Conservation (phyloP, 2,113 vertebrate genomes). For the Noturus placidus region DNA sequence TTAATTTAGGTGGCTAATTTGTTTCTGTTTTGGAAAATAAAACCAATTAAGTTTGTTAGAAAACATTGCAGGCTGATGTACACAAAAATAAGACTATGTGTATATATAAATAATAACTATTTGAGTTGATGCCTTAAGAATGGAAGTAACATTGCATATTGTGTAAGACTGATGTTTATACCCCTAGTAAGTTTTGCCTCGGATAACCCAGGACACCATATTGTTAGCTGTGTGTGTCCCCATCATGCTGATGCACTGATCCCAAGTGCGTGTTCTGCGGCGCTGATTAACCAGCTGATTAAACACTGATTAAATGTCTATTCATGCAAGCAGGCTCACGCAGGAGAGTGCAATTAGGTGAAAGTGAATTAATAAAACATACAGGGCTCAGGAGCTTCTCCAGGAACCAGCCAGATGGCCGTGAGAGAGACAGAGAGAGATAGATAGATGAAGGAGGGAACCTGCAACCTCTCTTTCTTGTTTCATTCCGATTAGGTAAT, state of each 20-base stretch:
- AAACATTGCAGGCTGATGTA: not conserved
- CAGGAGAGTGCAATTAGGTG: conserved; percentile 70
- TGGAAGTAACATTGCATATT: not conserved
- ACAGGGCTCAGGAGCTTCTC: conserved; percentile 59
- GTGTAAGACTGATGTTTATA: not conserved
- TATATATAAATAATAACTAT: no score
- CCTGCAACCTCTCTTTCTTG: conserved; percentile 64
- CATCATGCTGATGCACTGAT: conserved; percentile 46
- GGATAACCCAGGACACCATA: not conserved
- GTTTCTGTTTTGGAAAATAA: not conserved
- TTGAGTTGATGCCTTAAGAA: not conserved
- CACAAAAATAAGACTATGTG: not conserved
- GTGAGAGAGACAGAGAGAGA: conserved; percentile 57
- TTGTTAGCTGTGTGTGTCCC: not conserved
- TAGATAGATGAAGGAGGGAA: conserved; percentile 51
- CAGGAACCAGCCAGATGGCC: conserved; percentile 70
- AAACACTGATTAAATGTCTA: conserved; percentile 76
- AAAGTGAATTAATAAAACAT: conserved; percentile 75
- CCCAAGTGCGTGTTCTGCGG: conserved; percentile 27
- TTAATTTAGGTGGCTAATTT: not conserved
- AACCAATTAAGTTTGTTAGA: not conserved
- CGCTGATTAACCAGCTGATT: conserved; percentile 54
- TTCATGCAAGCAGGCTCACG: conserved; percentile 66
- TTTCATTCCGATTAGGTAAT: conserved; percentile 73
- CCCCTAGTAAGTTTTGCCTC: not conserved